phyloP scores from a whole-genome alignment of 2,797 vertebrate genomes.

The Neoniphon sammara region DNA sequence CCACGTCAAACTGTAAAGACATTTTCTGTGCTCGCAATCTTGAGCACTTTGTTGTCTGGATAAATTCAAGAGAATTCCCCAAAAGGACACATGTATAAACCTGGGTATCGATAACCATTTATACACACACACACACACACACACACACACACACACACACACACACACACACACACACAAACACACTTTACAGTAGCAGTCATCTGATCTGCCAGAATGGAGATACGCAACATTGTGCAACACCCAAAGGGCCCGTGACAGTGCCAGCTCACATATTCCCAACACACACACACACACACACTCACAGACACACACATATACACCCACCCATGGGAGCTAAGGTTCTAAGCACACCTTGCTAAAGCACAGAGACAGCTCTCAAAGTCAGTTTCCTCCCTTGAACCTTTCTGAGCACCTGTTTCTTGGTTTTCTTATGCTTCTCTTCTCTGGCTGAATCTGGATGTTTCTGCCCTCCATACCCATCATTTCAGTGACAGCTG shows the following conservation, averaged over 20 bases:
- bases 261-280: slow-evolving; percentile 45
- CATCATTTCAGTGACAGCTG: slow-evolving; percentile 10
- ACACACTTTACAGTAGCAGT: slow-evolving; percentile 1
- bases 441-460: neutral
- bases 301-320: slow-evolving; percentile 1
- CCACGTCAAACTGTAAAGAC: neutral
- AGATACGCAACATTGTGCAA: slow-evolving; percentile 64
- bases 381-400: neutral
- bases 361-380: neutral
- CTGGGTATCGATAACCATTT: slow-evolving; percentile 6
- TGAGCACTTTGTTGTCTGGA: neutral
- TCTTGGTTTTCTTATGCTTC: neutral
- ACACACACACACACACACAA: neutral
- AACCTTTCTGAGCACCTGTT: neutral
- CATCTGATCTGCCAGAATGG: slow-evolving; percentile 45
- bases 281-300: neutral
- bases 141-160: too few relatives aligned
- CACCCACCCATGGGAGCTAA: neutral
- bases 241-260: slow-evolving; percentile 45
- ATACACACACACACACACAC: too few relatives aligned
- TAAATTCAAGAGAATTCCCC: neutral
- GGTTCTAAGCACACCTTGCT: neutral
- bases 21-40: neutral
- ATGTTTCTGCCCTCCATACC: slow-evolving; percentile 1
- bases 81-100: neutral